Evolutionary conservation across 2,797 vertebrate genomes (phyloP), one percentile per base, ranked within the genome.

Genomic region (Pseudomugil gertrudae): DNA sequence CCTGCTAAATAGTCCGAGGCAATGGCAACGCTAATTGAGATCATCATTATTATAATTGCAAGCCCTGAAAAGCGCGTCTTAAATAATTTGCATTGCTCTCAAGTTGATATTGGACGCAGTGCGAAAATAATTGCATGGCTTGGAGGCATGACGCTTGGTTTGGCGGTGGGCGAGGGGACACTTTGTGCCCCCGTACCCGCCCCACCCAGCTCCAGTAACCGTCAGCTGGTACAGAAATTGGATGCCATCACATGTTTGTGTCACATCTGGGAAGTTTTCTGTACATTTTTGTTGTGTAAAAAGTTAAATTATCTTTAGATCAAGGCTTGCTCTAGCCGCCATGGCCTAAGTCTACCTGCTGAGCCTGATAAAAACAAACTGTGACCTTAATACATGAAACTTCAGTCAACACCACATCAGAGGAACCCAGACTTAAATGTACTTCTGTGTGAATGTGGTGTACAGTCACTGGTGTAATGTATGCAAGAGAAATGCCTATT

Each of bases 1-100:
- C 90, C 91, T 90, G 90, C 92, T 94, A 93, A 94, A 93, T 91
- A 93, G 93, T 93, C 94, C 67, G 86, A 91, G 92, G 93, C 92
- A 85, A 93, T 91, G 91, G 94, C 92, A 88, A 91, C 91, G 91
- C 92, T 95, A 94, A 95, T 94, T 95, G 94, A 94, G 94, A 94
- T 94, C 93, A 94, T 95, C 93, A 94, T 94, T 94, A 95, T 94
- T 94, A 94, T 94, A 94, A 94, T 94, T 93, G 93, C 88, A 63
- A 87, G 88, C 81, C 91, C 92, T 89, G 92, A 90, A 93, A 94
- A 93, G 91, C 88, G 85, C 91, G 90, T 94, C 93, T 94, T 94
- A 93, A 95, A 94, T 94, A 94, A 95, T 94, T 94, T 94, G 92
- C 94, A 94, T 94, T 92, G 91, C 92, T 94, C 92, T 94, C 91